Conservation (phyloP, 2,888 invertebrate genomes). For the Brachyptera putata region DNA sequence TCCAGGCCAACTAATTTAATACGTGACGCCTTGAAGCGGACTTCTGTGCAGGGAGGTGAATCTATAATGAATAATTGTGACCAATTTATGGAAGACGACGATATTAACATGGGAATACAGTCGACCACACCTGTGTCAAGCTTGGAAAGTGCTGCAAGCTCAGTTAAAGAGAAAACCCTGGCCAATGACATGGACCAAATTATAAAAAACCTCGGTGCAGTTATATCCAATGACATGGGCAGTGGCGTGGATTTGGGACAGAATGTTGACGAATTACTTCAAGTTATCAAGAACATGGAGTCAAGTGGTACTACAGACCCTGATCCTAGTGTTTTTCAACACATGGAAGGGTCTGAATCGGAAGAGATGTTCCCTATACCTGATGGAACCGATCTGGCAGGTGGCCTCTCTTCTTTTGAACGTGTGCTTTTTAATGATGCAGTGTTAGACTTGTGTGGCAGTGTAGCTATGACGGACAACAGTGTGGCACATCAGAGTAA, state of each 20-base stretch:
- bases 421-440: slow-evolving; percentile 49
- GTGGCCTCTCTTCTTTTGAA: slow-evolving; percentile 36
- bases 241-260: slow-evolving; percentile 54
- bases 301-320: slow-evolving; percentile 40
- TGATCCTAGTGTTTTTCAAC: slow-evolving; percentile 38
- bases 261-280: slow-evolving; percentile 34
- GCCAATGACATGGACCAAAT: slow-evolving; percentile 63
- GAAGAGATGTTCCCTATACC: slow-evolving; percentile 42
- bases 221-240: slow-evolving; percentile 41
- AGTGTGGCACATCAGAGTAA: slow-evolving; percentile 13
- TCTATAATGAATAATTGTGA: slow-evolving; percentile 50
- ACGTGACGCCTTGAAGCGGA: slow-evolving; percentile 15
- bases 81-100: slow-evolving; percentile 45
- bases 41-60: slow-evolving; percentile 23
- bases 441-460: slow-evolving; percentile 48
- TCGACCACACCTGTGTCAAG: slow-evolving; percentile 40
- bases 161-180: slow-evolving; percentile 30
- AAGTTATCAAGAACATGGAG: slow-evolving; percentile 70
- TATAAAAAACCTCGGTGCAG: slow-evolving; percentile 51
- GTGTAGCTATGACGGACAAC: slow-evolving; percentile 37
- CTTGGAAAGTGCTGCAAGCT: slow-evolving; percentile 15
- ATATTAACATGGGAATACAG: slow-evolving; percentile 45
- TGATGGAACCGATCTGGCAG: slow-evolving; percentile 40
- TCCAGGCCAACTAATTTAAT: background rate
- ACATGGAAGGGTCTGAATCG: slow-evolving; percentile 46